Evolutionary conservation across 2,888 invertebrate genomes (phyloP), one percentile per base, ranked within the genome.

Genomic region (Orchestes rusci): DNA sequence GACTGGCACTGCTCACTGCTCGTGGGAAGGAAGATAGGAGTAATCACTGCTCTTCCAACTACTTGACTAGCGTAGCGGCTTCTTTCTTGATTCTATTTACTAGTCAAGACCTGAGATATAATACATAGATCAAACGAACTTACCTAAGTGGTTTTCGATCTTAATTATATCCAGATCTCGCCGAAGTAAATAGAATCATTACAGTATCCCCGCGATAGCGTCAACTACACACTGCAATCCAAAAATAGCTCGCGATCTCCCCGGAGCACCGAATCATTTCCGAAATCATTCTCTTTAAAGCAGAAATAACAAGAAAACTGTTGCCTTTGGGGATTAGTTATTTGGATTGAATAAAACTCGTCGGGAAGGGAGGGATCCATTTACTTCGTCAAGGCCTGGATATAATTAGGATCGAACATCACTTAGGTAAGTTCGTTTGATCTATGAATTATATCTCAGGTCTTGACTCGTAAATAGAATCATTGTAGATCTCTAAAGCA

Each of bases 361-460:
- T 23, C 7, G 23, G 23, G 10, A 7, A 10, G 23, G 23, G 5
- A 7, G 23, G 23, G 23, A 23, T 5, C 7, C 10, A 23, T 23
- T 23, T 23, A 23, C 23, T 23, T 23, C 23, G 23, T 23, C 23
- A 10, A 23, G 23, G 10, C 23, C 23, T 23, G 23, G 23, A 23
- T 23, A 23, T 23, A 23, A 23, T 23, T 23, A 23, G 10, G 23
- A 23, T 23, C 23, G 23, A 23, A 23, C 23, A 23, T 23, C 23
- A 23, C 23, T 23, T 23, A 23, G 23, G 23, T 23, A 23, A 23
- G 23, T 23, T 23, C 23, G 23, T 23, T 23, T 23, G 23, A 23
- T 23, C 23, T 23, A 7, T 23, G 7, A 23, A 23, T 23, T 23
- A 23, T 23, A 23, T 23, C 23, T 23, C 23, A 23, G 5, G 23